phyloP scores from a whole-genome alignment of 2,888 invertebrate genomes.

The Diaperis boleti region DNA sequence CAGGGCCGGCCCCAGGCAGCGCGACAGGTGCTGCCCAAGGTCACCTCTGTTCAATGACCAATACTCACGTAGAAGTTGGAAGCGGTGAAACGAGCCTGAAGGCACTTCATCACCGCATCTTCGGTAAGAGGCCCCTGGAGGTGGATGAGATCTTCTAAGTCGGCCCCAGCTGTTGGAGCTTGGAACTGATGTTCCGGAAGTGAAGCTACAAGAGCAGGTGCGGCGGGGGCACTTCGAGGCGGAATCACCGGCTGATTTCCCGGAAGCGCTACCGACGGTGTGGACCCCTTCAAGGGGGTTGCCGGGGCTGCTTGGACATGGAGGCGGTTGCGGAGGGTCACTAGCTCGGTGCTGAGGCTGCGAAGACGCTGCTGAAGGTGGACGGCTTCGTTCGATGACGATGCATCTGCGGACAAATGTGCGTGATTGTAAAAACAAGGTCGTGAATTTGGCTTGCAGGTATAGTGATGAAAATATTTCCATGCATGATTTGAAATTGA shows the following conservation, averaged over 20 bases:
- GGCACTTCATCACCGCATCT: conserved; percentile 91
- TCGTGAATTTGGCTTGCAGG: too few species aligned
- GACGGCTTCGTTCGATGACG: conserved; percentile 94
- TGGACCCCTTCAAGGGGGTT: conserved; percentile 66
- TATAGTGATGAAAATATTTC: too few species aligned
- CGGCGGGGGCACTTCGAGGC: conserved; percentile 55
- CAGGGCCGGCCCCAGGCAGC: conserved; percentile 56
- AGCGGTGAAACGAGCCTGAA: conserved; percentile 89
- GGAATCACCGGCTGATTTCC: conserved; percentile 64
- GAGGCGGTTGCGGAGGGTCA: conserved; percentile 89
- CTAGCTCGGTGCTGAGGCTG: conserved; percentile 91
- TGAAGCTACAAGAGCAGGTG: conserved; percentile 47
- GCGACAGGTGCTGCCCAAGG: conserved; percentile 55
- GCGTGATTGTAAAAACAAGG: too few species aligned
- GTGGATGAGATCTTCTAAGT: conserved; percentile 92
- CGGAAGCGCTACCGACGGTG: conserved; percentile 58
- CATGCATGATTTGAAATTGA: too few species aligned
- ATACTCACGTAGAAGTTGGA: conserved; percentile 88
- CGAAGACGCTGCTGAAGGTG: conserved; percentile 92
- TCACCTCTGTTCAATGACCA: conserved; percentile 60
- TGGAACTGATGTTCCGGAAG: conserved; percentile 48
- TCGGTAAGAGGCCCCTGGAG: conserved; percentile 93
- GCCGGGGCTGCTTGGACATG: conserved; percentile 77
- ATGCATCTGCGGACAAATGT: conserved; percentile 81
- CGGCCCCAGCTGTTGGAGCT: conserved; percentile 61